phyloP scores from a whole-genome alignment of 30 jellyfish, hydroid and myxozoan species.

The Hydractinia symbiolongicarpus region DNA sequence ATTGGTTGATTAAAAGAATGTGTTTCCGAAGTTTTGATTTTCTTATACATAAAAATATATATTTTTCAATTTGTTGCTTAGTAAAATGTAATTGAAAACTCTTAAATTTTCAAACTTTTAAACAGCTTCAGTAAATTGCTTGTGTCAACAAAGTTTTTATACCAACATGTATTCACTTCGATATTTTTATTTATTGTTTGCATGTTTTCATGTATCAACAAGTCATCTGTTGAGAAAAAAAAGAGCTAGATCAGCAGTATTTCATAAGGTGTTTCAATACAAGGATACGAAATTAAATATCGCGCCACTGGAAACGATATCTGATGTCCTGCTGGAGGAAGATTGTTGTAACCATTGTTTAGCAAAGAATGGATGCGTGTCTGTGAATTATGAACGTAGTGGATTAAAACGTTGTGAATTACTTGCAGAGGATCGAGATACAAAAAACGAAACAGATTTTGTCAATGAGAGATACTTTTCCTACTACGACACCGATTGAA shows the following conservation, averaged over 20 bases:
- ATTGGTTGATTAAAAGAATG: too few relatives aligned
- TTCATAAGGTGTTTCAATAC: neutral
- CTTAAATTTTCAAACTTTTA: too few relatives aligned
- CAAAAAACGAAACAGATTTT: neutral
- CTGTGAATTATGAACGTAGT: neutral
- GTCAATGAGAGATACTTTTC: neutral
- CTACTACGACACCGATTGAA: neutral
- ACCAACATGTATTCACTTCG: too few relatives aligned
- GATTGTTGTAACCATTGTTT: neutral
- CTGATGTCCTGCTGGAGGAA: neutral
- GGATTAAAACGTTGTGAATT: neutral
- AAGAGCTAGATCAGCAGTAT: conserved; percentile 13
- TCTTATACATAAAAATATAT: too few relatives aligned
- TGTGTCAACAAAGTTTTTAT: too few relatives aligned
- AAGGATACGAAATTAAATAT: neutral
- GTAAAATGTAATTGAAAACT: too few relatives aligned
- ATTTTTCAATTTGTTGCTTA: too few relatives aligned
- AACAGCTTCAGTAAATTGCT: too few relatives aligned
- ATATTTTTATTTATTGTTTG: too few relatives aligned
- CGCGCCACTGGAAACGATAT: neutral
- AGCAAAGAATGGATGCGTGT: neutral
- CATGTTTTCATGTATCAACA: too few relatives aligned
- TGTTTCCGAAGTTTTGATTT: too few relatives aligned
- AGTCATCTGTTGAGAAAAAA: neutral
- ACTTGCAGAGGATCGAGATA: neutral